Evolutionary conservation across 2,888 invertebrate genomes (phyloP).

Genomic region (Drepanosiphum platanoidis): DNA sequence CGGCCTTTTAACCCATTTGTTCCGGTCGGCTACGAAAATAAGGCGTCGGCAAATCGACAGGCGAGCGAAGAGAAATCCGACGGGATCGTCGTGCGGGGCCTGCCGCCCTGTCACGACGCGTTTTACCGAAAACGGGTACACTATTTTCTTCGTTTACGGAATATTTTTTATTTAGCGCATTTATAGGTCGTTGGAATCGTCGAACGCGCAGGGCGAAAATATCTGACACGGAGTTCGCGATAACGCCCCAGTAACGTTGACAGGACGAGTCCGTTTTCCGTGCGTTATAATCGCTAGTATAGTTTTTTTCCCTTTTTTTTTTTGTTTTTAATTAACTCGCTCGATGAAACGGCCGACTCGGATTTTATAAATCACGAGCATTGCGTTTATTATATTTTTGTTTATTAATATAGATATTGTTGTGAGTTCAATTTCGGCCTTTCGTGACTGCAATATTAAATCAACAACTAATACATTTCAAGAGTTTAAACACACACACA

Average conservation of each 20-base stretch:
- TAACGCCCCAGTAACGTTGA: too few species aligned
- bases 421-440: too few species aligned
- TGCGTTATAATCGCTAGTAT: too few species aligned
- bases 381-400: background rate
- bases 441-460: background rate
- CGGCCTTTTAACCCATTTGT: slow-evolving; percentile 21
- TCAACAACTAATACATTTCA: background rate
- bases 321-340: background rate
- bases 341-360: background rate
- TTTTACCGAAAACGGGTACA: background rate
- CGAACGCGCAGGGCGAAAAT: background rate
- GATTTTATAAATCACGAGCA: background rate
- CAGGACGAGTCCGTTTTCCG: too few species aligned
- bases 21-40: slow-evolving; percentile 30
- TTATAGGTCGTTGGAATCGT: too few species aligned
- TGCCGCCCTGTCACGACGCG: background rate
- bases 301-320: too few species aligned
- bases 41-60: background rate
- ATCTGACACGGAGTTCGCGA: background rate
- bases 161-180: too few species aligned
- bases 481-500: background rate
- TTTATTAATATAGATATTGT: background rate
- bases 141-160: too few species aligned
- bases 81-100: too few species aligned
- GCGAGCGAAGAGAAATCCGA: background rate